Evolutionary conservation across 2,113 vertebrate genomes (phyloP), one percentile per base, ranked within the genome.

Genomic region (Amphiprion ocellaris): DNA sequence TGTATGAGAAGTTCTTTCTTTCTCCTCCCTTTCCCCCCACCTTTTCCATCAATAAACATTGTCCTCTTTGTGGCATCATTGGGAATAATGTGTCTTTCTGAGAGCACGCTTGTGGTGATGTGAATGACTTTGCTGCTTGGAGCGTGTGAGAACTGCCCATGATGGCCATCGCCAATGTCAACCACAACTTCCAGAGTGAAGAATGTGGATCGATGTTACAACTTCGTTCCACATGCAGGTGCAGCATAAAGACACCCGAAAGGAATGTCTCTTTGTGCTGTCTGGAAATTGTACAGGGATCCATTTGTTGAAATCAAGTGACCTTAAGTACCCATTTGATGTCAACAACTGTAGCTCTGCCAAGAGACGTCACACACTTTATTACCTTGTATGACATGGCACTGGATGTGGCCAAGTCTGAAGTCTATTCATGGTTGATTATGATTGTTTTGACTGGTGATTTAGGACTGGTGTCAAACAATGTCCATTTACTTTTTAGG

Each of bases 141-240:
- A 76, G 28, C 64, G 44, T 85, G 91, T 92, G 93, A 90, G 92
- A 94, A 92, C 83, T 2, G 49, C 69, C 65, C 54, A 77, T 67
- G 58, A 70, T 28, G 73, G 76, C 65, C 69, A 61, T 55, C 14
- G 8, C 69, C 28, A 73, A 77, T 44, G 78, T 91, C 75, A 82
- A 59, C 56, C 39, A 64, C 30, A 37, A 41, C 41, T 65, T 14
- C 46, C 17, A 24, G 62, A 46, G 47, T 44, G 74, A 86, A 74
- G 85, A 91, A 91, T 94, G 85, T 73, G 82, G 73, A 90, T 92
- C 89, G 19, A 89, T 92, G 78, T 37, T 77, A n/a, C n/a, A 67
- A 30, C 41, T 50, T 39, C 74, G 69, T 15, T 39, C 83, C 61
- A 66, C n/a, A 24, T 39, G 76, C 84, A 88, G 89, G 84, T 91